A percentile compares a stretch with the other conserved stretches of the same genome.
Evolutionary conservation across 2,113 vertebrate species (phyloP).

Genomic region (Girardinichthys multiradiatus): DNA sequence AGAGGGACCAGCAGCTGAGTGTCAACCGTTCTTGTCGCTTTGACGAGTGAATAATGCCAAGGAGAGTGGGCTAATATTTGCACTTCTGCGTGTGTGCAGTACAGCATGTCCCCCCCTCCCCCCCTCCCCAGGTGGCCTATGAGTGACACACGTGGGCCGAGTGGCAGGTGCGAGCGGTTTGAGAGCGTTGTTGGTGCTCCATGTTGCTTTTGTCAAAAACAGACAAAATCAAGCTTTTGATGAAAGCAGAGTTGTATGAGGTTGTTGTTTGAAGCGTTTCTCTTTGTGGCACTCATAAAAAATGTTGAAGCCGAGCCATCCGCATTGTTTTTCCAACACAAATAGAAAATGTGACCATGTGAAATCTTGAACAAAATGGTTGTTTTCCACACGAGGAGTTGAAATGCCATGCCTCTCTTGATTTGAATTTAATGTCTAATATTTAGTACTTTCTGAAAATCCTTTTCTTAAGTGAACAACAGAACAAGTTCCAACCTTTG

Average conservation of each 20-base stretch:
- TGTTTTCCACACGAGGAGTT: conserved; percentile 28
- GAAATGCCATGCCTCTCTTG: conserved; percentile 5
- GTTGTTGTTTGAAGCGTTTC: conserved; percentile 50
- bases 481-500: background rate
- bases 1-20: conserved; percentile 22
- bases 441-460: background rate
- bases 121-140: conserved; percentile 28
- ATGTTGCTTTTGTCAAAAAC: conserved; percentile 51
- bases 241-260: conserved; percentile 24
- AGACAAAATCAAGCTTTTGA: conserved; percentile 46
- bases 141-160: conserved; percentile 56
- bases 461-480: background rate
- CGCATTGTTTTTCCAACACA: conserved; percentile 35
- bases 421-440: background rate
- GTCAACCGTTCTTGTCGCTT: conserved; percentile 23
- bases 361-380: conserved; percentile 33
- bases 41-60: conserved; percentile 27
- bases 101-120: conserved; percentile 45
- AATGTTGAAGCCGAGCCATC: conserved; percentile 24
- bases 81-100: background rate
- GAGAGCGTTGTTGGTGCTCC: conserved; percentile 26
- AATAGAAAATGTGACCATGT: conserved; percentile 26
- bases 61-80: background rate
- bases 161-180: conserved; percentile 66
- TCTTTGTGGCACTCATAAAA: conserved; percentile 30